Percentiles rank a stretch among this genome's conserved stretches.
Evolutionary conservation across 2,113 vertebrate species (phyloP).

Genomic region (Actenoides lindsayi): DNA sequence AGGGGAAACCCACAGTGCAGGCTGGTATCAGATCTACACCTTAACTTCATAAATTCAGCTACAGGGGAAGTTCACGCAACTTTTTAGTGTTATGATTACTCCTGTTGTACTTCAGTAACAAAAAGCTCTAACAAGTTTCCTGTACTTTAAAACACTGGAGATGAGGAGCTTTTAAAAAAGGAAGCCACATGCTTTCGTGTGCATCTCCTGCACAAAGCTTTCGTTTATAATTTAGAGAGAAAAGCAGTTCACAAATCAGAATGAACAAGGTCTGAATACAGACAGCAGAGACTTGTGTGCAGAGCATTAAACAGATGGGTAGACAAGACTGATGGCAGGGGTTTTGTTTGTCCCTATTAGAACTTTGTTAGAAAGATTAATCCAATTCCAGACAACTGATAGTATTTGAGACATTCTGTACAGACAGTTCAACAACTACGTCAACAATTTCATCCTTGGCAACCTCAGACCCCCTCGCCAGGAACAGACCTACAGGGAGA

Average conservation of each 20-base stretch:
- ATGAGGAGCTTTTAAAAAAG: neutral
- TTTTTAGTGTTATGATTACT: neutral
- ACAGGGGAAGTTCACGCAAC: neutral
- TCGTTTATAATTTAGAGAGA: neutral
- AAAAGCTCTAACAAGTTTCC: constrained; percentile 32
- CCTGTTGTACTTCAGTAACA: constrained; percentile 41
- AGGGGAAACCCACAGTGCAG: neutral
- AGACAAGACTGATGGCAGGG: neutral
- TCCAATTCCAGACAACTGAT: neutral
- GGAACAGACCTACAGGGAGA: neutral
- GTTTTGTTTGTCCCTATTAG: neutral
- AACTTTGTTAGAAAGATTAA: neutral
- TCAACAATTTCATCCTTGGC: neutral
- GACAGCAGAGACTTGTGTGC: neutral
- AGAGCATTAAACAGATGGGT: neutral
- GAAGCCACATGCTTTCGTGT: neutral
- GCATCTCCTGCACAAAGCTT: neutral
- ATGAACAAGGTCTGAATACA: neutral
- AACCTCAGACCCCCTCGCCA: neutral
- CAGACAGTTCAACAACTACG: neutral
- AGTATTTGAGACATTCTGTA: neutral
- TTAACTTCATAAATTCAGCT: neutral
- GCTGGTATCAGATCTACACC: neutral
- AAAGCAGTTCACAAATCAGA: neutral
- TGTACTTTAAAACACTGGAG: neutral